Conservation (phyloP, 2,888 invertebrate species). For the Iselma pallidipennis region DNA sequence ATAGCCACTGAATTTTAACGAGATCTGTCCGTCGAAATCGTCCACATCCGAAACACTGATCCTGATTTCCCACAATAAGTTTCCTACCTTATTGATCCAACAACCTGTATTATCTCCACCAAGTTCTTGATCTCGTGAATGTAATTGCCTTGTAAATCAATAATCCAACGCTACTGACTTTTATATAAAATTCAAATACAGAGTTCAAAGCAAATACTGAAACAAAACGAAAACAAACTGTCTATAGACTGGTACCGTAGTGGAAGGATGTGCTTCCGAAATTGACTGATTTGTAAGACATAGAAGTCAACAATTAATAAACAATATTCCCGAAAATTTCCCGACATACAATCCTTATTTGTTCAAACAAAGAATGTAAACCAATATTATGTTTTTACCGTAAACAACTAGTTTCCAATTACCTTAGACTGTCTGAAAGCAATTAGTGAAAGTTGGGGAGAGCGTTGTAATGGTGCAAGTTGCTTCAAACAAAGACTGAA, state of each 20-base stretch:
- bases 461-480: conserved; percentile 41
- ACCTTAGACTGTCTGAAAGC: conserved; percentile 39
- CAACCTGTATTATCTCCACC: conserved; percentile 16
- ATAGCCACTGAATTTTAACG: conserved; percentile 49
- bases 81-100: conserved; percentile 39
- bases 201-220: not conserved
- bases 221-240: not conserved
- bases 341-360: no score
- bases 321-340: no score
- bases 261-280: not conserved
- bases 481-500: conserved; percentile 48
- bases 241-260: not conserved
- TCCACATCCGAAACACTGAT: conserved; percentile 41
- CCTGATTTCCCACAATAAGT: conserved; percentile 40
- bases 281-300: not conserved
- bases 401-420: conserved; percentile 23
- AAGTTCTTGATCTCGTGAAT: conserved; percentile 11
- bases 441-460: conserved; percentile 46
- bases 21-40: conserved; percentile 50
- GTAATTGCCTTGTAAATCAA: conserved; percentile 7
- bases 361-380: not conserved
- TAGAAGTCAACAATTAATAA: no score
- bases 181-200: not conserved
- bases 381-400: not conserved
- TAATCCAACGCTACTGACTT: not conserved